Base-by-base conservation (phyloP, 2,888 invertebrate species). In the Lasioglossum pauxillum region DNA sequence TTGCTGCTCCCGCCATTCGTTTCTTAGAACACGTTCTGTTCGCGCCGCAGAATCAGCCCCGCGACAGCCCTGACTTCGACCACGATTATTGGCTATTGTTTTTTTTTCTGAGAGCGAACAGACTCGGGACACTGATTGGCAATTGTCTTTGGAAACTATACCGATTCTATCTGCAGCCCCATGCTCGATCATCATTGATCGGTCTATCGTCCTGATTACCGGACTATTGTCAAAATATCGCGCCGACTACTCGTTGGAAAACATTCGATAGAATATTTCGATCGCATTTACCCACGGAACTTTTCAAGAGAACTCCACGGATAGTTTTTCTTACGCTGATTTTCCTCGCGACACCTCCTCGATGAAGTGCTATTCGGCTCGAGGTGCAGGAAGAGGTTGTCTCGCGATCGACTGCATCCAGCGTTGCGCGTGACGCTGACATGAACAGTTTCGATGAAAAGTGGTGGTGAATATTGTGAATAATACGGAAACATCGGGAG, bases 391-490 rank as follows among this genome's bases (percentile, higher is more conserved):
- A 57, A 57, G 38, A 49, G 46, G 5, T 46, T n/a, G n/a, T n/a
- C 38, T 23, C 14, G 41, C 41, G n/a, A 31, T 75, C 8, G 23
- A 14, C 12, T 1, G 64, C n/a, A n/a, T n/a, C n/a, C n/a, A n/a
- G n/a, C n/a, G n/a, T n/a, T 2, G 14, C 35, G 16, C 8, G 38
- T 41, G 74, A 16, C 23, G 46, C 16, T 38, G 27, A 41, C 31
- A 41, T 4, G n/a, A 41, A 71, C 75, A 10, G 46, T 74, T 23
- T 41, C 19, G 23, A 27, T 74, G n/a, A 78, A 67, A 44, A 46
- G 78, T 83, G 83, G 60, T 78, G 82, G 75, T 83, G 77, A 75
- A 78, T 35, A 74, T 31, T 41, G 84, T 83, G 83, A 19, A 44
- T 44, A 69, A 69, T 16, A 38, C 53, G 23, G 41, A 8, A 35